Evolutionary conservation across 2,888 invertebrate species (phyloP), one percentile per base, ranked within the genome.

Genomic region (Emmelina monodactyla): DNA sequence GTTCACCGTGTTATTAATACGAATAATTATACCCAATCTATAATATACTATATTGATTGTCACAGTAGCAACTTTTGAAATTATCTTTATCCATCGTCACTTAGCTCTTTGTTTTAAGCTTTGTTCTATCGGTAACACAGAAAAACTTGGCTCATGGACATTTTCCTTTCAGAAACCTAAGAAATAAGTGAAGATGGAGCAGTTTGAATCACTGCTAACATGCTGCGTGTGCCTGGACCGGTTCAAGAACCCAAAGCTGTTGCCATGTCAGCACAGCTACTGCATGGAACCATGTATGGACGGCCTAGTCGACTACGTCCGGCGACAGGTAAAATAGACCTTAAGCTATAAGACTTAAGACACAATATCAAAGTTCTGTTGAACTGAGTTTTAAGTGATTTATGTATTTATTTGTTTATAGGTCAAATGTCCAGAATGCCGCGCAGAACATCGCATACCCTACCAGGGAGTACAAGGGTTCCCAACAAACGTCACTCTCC

Each of bases 191-290:
- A 9, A 51, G 41, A 94, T 94, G 94, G 94, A 94, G 86, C 93
- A 94, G 85, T 94, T 94, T 68, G 97, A 98, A 78, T 95, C 97
- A 79, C 85, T 99, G 68, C 85, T 99, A 64, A 97, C 96, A 50
- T 99, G 99, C 82, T 94, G 97, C 69, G 96, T 99, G 63, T 99
- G 99, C 72, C 82, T 98, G 71, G 98, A 99, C 82, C 87, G 98
- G 59, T 99, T 92, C 80, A 85, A 93, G 58, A 94, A 94, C 68
- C 99, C 99, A n/a, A 98, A 97, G 82, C 84, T 99, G 63, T 79
- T 99, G 64, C 97, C 97, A 88, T 97, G 97, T 70, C 98, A 99
- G 83, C 99, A 99, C 86, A 97, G 97, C 56, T 98, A 95, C 79
- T 99, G 99, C 66, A 93, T 95, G 91, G 94, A 96, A 62, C 97